Evolutionary conservation across 2,888 invertebrate species (phyloP).

Genomic region (Suillia variegata): DNA sequence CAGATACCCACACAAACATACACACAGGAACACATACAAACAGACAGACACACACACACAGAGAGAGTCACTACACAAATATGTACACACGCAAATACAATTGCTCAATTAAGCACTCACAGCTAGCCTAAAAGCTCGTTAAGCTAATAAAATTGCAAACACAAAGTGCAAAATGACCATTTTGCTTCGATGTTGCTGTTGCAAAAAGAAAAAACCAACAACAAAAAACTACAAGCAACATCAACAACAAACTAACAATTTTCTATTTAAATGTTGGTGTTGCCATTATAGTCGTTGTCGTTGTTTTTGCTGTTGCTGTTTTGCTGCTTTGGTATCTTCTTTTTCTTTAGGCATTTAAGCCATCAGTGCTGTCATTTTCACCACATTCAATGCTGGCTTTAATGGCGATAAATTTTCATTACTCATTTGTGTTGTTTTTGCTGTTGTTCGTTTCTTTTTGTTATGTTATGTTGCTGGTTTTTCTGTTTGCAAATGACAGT

Average conservation of each 20-base stretch:
- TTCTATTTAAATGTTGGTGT: constrained; percentile 20
- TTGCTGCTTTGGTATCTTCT: not conserved
- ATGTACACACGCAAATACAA: constrained; percentile 9
- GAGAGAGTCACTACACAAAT: not conserved
- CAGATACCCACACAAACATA: not conserved
- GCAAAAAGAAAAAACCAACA: not conserved
- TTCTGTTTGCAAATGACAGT: too few species aligned
- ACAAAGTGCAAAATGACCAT: constrained; percentile 13
- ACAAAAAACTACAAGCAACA: not conserved
- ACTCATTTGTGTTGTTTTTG: too few species aligned
- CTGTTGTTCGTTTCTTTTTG: too few species aligned
- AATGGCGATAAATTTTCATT: not conserved
- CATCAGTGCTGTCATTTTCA: too few species aligned
- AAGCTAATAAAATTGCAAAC: constrained; percentile 23
- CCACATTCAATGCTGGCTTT: not conserved
- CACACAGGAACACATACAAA: not conserved
- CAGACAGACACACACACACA: not conserved
- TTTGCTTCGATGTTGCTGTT: constrained; percentile 1
- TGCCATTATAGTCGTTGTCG: not conserved
- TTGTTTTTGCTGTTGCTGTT: not conserved
- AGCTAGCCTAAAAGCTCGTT: constrained; percentile 13
- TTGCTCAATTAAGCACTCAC: constrained; percentile 23
- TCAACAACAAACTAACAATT: constrained; percentile 19
- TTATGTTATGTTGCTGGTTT: too few species aligned
- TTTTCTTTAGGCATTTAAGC: too few species aligned